Evolutionary conservation across 2,797 vertebrate genomes (phyloP).

Genomic region (Cyclopterus lumpus): DNA sequence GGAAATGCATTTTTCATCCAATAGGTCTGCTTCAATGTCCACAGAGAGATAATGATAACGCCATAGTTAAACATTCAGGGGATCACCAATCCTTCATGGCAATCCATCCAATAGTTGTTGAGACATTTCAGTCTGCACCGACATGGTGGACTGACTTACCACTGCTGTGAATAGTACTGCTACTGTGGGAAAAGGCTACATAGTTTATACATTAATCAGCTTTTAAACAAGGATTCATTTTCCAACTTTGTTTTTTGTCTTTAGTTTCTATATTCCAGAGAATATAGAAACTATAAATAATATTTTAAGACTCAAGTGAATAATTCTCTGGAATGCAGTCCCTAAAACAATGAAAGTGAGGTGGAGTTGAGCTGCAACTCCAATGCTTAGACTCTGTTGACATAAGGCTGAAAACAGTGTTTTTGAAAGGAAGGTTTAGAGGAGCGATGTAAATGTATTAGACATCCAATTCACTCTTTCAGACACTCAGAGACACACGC

Average conservation of each 20-base stretch:
- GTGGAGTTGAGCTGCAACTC: constrained; percentile 10
- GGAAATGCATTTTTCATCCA: not conserved
- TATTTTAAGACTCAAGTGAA: not conserved
- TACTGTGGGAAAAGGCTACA: not conserved
- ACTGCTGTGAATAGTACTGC: not conserved
- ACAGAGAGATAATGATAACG: not conserved
- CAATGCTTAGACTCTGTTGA: constrained; percentile 36
- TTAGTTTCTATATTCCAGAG: not conserved
- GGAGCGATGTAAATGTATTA: constrained; percentile 19
- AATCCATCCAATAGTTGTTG: not conserved
- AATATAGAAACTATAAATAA: not conserved
- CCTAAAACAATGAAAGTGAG: not conserved
- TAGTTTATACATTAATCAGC: not conserved
- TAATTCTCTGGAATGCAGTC: not conserved
- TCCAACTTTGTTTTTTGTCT: not conserved
- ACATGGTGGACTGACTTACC: not conserved
- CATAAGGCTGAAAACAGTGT: constrained; percentile 24
- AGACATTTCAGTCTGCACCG: not conserved
- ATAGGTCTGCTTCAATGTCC: not conserved
- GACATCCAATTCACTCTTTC: not conserved
- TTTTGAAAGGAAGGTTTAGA: constrained; percentile 56
- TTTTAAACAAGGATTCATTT: not conserved
- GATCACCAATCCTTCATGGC: not conserved
- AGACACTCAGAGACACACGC: not conserved
- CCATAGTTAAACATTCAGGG: not conserved